Percentiles rank a stretch among this genome's conserved stretches.
Conservation (phyloP, 2,888 invertebrate species). For the Miltochrista miniata region DNA sequence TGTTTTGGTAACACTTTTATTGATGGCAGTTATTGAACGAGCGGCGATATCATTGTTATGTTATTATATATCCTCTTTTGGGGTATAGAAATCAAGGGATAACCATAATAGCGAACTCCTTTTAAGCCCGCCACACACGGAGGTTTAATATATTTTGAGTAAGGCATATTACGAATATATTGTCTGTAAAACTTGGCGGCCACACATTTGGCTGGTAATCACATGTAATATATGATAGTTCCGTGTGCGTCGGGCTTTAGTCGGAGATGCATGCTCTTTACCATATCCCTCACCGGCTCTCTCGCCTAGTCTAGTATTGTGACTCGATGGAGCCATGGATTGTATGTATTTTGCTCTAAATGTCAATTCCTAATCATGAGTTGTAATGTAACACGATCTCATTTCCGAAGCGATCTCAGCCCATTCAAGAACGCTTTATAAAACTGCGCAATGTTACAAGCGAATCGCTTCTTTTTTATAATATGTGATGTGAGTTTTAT, state of each 20-base stretch:
- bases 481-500: conserved; percentile 14
- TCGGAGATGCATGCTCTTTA: conserved; percentile 2
- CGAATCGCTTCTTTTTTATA: conserved; percentile 31
- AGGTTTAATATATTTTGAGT: too few species aligned
- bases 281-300: conserved; percentile 21
- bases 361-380: conserved; percentile 30
- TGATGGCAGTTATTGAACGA: conserved; percentile 37
- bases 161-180: too few species aligned
- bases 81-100: conserved; percentile 26
- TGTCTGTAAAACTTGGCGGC: too few species aligned
- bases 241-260: neutral
- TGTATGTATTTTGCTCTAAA: conserved; percentile 15
- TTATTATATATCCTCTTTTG: conserved; percentile 36
- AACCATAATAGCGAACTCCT: conserved; percentile 21
- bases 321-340: conserved; percentile 21
- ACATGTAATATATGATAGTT: too few species aligned
- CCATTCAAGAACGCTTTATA: conserved; percentile 21
- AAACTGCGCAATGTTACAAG: conserved; percentile 29
- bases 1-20: conserved; percentile 30
- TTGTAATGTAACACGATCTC: conserved; percentile 53
- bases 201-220: too few species aligned
- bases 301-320: conserved; percentile 10
- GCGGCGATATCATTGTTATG: conserved; percentile 24
- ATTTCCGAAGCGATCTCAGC: conserved; percentile 37
- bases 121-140: neutral